Evolutionary conservation across 2,797 vertebrate species (phyloP).

Genomic region (Jordanella pulchra): DNA sequence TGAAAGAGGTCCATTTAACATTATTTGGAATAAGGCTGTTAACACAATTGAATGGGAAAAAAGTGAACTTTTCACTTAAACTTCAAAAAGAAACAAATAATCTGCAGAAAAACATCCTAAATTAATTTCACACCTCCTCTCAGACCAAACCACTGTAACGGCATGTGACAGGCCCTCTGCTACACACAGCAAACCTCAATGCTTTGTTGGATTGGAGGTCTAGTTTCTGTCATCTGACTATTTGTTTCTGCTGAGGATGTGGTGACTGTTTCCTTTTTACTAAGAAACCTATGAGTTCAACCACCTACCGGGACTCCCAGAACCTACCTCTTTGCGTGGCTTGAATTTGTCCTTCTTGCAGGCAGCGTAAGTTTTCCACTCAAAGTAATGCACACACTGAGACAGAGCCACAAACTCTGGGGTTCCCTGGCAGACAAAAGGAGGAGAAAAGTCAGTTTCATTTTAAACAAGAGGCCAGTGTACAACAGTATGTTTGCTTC

Average conservation of each 20-base stretch:
- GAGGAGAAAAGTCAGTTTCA: neutral
- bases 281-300: neutral
- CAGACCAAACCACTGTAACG: neutral
- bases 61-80: neutral
- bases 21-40: too few relatives aligned
- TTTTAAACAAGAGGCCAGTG: neutral
- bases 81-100: neutral
- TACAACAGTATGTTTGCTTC: neutral
- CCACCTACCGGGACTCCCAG: neutral
- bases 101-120: neutral
- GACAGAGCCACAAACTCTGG: constrained; percentile 90
- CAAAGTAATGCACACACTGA: constrained; percentile 93
- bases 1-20: too few relatives aligned
- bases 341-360: constrained; percentile 90
- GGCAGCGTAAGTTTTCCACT: constrained; percentile 90
- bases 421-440: constrained; percentile 81
- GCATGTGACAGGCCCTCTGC: constrained; percentile 27
- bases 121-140: constrained; percentile 35
- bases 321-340: constrained; percentile 89
- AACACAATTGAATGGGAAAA: too few relatives aligned
- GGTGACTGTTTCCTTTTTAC: neutral
- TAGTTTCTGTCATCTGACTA: constrained; percentile 15
- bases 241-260: neutral
- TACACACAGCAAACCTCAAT: neutral
- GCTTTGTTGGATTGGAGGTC: neutral